phyloP scores from a whole-genome alignment of 1,140 invertebrate genomes.

The Teleogryllus occipitalis region DNA sequence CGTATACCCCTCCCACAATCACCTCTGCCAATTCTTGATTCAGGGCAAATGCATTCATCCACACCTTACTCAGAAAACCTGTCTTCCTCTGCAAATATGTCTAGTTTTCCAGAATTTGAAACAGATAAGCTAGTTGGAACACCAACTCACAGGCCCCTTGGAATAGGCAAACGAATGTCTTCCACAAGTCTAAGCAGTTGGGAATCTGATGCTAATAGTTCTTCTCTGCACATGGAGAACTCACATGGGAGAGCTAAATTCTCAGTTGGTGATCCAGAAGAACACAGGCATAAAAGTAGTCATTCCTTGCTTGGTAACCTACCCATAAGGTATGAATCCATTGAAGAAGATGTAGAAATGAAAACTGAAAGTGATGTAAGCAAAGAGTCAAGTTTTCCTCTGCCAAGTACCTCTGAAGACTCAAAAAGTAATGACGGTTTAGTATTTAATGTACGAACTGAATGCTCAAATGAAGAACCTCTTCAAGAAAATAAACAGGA shows the following conservation, averaged over 20 bases:
- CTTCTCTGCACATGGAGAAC: not conserved
- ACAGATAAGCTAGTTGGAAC: not conserved
- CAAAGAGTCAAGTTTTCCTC: not conserved
- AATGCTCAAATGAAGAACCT: not conserved
- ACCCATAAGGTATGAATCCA: slow-evolving; percentile 16
- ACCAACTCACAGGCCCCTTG: not conserved
- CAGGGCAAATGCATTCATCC: not conserved
- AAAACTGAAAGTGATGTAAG: not conserved
- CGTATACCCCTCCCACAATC: not conserved
- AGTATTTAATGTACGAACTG: not conserved
- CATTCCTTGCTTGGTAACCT: slow-evolving; percentile 7
- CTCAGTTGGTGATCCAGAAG: not conserved
- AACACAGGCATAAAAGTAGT: not conserved
- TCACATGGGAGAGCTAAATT: not conserved
- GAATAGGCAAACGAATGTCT: slow-evolving; percentile 13
- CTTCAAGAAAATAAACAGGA: not conserved
- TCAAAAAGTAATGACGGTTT: not conserved
- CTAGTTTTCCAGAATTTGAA: not conserved
- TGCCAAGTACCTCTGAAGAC: not conserved
- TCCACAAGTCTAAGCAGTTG: slow-evolving; percentile 24
- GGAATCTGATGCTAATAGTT: slow-evolving; percentile 15
- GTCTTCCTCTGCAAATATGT: not conserved
- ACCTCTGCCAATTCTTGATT: not conserved
- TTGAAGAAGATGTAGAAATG: slow-evolving; percentile 18
- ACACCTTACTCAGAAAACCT: not conserved